Base-by-base conservation (phyloP, 1,140 invertebrate species). In the Choristoneura fumiferana region DNA sequence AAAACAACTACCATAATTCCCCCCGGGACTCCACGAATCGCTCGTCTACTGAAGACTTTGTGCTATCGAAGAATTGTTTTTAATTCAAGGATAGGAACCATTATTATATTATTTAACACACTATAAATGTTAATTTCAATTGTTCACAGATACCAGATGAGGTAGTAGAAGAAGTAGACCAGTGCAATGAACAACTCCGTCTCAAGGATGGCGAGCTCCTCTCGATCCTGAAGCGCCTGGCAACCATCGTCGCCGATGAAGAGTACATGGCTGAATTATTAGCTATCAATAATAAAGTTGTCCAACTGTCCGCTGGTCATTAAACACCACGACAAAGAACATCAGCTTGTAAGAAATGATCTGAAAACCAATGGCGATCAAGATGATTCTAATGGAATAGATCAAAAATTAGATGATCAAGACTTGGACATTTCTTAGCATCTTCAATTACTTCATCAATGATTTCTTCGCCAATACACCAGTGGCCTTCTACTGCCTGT, bases 221-320 rank as follows among this genome's bases (percentile, higher is more conserved):
- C 33, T 87, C 91, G 56, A 90, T 93, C 40, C 85, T 96, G 8
- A 91, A 90, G 57, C 88, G 91, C 13, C 84, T 95, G 15, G 93
- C 93, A 14, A 91, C 89, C 56, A 91, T 95, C 62, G 91, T 96
- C 73, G 89, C 90, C n/a, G 94, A 97, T 71, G 90, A 92, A 43
- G 91, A 92, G 45, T 97, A 95, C 71, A 90, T 95, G 68, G 83
- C 84, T 3, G 94, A 96, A 85, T 80, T 95, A 17, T 85, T 95
- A 63, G 90, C 91, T 15, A 93, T 96, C 57, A 96, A 97, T 77
- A 81, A 92, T 57, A 92, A 92, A 67, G 94, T 97, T 66, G 93
- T 94, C 58, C 90, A 91, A 61, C 92, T 96, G 71, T 94, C 95
- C 56, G 93, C 93, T 67, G 94, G 94, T 60, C 94, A 94, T 89